These are phyloP conservation scores for Archips crataeganus DNA, from an alignment of 2,888 invertebrate species.

Conservation along the genomic window DNA sequence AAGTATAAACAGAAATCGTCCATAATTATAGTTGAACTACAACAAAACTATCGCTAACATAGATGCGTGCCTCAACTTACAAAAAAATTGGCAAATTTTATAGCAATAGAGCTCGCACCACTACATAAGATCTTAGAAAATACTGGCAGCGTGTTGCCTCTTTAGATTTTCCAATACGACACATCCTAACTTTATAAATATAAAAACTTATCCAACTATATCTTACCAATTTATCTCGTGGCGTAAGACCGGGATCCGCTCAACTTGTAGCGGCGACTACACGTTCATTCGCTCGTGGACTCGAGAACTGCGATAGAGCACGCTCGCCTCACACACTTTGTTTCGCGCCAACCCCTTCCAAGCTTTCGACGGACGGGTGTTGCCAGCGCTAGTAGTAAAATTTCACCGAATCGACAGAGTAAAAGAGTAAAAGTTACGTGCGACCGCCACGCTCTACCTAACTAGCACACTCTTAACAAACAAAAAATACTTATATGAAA, in stretches of 20 bases:
- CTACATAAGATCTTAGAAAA: too few species aligned
- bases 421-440: not conserved
- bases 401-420: not conserved
- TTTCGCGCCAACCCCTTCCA: slow-evolving; percentile 38
- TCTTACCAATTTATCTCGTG: slow-evolving; percentile 21
- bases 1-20: too few species aligned
- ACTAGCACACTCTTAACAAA: too few species aligned
- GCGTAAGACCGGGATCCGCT: slow-evolving; percentile 9
- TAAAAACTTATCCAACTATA: not conserved
- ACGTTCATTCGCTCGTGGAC: not conserved
- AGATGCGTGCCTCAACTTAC: too few species aligned
- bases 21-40: too few species aligned
- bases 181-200: not conserved
- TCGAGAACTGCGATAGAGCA: not conserved
- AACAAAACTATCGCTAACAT: too few species aligned
- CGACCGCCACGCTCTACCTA: too few species aligned
- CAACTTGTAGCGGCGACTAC: not conserved
- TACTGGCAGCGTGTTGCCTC: too few species aligned
- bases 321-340: not conserved
- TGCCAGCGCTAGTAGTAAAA: not conserved
- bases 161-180: too few species aligned
- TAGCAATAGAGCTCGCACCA: too few species aligned
- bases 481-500: too few species aligned
- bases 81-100: too few species aligned
- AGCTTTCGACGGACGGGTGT: slow-evolving; percentile 14